Evolutionary conservation across 2,113 vertebrate genomes (phyloP).

Genomic region (Tapirus terrestris): DNA sequence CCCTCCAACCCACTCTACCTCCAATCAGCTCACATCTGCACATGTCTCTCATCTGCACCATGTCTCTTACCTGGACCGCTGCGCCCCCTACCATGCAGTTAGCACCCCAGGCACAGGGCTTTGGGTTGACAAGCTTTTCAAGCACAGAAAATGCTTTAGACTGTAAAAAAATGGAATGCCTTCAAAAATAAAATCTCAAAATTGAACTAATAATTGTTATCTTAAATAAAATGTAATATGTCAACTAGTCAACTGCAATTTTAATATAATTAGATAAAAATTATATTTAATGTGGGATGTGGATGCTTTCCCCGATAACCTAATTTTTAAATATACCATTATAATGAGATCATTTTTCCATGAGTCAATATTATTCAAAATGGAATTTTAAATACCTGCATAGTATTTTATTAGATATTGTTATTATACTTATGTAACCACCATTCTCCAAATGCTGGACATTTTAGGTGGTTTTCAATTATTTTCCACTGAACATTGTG

Average conservation of each 20-base stretch:
- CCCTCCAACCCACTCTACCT: background rate
- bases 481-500: background rate
- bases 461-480: background rate
- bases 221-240: background rate
- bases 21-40: background rate
- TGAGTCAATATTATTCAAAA: background rate
- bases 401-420: background rate
- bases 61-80: background rate
- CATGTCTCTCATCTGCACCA: background rate
- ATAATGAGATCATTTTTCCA: background rate
- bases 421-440: background rate
- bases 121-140: background rate
- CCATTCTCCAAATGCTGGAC: background rate
- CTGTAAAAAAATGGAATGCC: background rate
- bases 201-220: background rate
- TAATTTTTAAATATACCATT: background rate
- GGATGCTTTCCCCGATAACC: background rate
- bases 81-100: background rate
- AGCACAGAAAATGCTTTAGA: background rate
- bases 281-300: background rate
- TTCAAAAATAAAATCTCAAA: background rate
- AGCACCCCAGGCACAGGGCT: background rate
- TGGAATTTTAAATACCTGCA: background rate
- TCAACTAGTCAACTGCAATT: background rate
- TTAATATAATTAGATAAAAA: background rate